Percentiles rank a stretch among this genome's conserved stretches.
Conservation (phyloP, 2,888 invertebrate species). For the Mamestra brassicae region DNA sequence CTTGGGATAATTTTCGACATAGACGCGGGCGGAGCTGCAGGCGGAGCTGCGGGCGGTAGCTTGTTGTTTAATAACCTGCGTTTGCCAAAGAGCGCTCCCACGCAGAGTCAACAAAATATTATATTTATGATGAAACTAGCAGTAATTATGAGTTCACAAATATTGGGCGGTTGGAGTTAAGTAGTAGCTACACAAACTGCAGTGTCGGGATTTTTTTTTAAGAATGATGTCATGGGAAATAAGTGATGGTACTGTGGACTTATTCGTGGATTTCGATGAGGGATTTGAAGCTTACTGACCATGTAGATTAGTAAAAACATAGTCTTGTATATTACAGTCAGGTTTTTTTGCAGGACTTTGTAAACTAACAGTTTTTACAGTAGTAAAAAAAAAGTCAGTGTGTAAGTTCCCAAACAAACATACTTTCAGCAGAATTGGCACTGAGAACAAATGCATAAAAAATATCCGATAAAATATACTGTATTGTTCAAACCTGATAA, state of each 20-base stretch:
- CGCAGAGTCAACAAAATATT: slow-evolving; percentile 41
- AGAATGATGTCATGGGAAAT: slow-evolving; percentile 1
- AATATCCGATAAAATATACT: slow-evolving; percentile 14
- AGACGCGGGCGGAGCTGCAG: too few relatives aligned
- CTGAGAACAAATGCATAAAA: slow-evolving; percentile 17
- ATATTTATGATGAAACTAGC: slow-evolving; percentile 43
- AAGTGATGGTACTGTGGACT: not conserved
- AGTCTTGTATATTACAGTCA: too few relatives aligned
- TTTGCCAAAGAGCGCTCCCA: slow-evolving; percentile 14
- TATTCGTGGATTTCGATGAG: not conserved
- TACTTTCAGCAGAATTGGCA: slow-evolving; percentile 1
- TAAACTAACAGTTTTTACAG: too few relatives aligned
- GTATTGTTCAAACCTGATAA: slow-evolving; percentile 28
- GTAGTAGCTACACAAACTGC: slow-evolving; percentile 14
- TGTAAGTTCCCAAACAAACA: not conserved
- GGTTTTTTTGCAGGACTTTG: too few relatives aligned
- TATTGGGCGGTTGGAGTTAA: slow-evolving; percentile 33
- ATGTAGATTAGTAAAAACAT: too few relatives aligned
- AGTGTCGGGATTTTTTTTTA: slow-evolving; percentile 22
- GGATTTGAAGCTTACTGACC: not conserved
- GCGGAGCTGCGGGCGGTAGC: too few relatives aligned
- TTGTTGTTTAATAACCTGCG: slow-evolving; percentile 24
- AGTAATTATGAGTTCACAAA: slow-evolving; percentile 43
- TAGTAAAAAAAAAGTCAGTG: not conserved
- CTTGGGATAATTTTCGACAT: too few relatives aligned